Conservation (phyloP, 2,888 invertebrate species). For the Helobdella robusta region DNA sequence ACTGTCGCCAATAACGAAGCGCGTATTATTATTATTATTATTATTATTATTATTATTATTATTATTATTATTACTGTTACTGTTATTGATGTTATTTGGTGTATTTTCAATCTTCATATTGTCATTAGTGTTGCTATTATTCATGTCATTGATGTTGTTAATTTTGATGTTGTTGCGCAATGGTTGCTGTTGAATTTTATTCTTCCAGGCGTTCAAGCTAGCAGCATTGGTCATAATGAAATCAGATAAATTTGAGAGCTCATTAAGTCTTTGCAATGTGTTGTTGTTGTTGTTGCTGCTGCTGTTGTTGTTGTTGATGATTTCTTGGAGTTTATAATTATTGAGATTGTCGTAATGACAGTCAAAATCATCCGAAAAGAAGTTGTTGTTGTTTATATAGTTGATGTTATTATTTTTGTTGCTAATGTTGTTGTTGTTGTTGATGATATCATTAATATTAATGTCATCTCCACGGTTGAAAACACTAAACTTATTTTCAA, state of each 20-base stretch:
- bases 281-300: too few species aligned
- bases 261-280: background rate
- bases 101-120: background rate
- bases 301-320: background rate
- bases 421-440: too few species aligned
- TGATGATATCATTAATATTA: too few species aligned
- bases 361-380: background rate
- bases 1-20: background rate
- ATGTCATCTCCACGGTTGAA: background rate
- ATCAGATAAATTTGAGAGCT: too few species aligned
- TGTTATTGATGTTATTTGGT: background rate
- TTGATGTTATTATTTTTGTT: too few species aligned
- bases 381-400: slow-evolving; percentile 6
- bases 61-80: background rate
- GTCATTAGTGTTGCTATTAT: background rate
- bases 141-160: background rate
- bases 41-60: background rate
- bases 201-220: too few species aligned
- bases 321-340: background rate
- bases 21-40: background rate
- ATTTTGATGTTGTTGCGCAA: background rate
- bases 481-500: background rate
- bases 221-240: too few species aligned
- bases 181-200: too few species aligned
- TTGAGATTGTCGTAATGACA: background rate